Conservation (phyloP, 64 coral and sea anemone genomes). For the Porites lutea region DNA sequence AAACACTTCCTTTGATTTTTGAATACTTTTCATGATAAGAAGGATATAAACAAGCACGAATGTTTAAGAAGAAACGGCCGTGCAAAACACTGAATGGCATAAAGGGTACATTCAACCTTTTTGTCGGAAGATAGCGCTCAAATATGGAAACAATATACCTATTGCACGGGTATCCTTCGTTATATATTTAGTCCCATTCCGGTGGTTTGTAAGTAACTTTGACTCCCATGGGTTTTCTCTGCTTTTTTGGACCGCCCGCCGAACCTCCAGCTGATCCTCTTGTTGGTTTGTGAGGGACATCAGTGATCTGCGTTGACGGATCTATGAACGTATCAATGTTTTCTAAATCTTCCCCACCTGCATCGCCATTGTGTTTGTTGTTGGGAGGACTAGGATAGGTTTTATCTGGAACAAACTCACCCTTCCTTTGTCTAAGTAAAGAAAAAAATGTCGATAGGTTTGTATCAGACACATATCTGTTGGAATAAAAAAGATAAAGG, state of each 20-base stretch:
- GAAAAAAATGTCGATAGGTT: not conserved
- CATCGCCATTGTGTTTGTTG: slow-evolving; percentile 33
- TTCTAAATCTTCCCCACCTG: slow-evolving; percentile 41
- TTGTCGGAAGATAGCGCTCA: no score
- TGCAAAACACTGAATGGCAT: no score
- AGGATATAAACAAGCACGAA: no score
- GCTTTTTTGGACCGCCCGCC: slow-evolving; percentile 57
- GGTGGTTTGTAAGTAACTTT: slow-evolving; percentile 96
- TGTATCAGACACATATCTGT: no score
- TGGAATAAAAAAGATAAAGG: no score
- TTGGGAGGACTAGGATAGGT: slow-evolving; percentile 62
- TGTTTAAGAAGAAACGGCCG: no score
- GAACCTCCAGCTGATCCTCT: slow-evolving; percentile 10
- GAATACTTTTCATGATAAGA: no score
- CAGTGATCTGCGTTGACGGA: slow-evolving; percentile 85
- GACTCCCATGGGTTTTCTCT: slow-evolving; percentile 86
- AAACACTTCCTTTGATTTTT: no score
- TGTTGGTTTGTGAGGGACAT: slow-evolving; percentile 86
- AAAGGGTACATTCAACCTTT: no score
- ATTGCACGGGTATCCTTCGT: not conserved
- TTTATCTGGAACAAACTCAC: slow-evolving; percentile 89
- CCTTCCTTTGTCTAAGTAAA: slow-evolving; percentile 77
- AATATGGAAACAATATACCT: no score
- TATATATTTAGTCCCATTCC: slow-evolving; percentile 73
- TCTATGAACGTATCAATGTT: slow-evolving; percentile 89